phyloP scores from a whole-genome alignment of 2,888 invertebrate species.

The Rhagonycha fulva region DNA sequence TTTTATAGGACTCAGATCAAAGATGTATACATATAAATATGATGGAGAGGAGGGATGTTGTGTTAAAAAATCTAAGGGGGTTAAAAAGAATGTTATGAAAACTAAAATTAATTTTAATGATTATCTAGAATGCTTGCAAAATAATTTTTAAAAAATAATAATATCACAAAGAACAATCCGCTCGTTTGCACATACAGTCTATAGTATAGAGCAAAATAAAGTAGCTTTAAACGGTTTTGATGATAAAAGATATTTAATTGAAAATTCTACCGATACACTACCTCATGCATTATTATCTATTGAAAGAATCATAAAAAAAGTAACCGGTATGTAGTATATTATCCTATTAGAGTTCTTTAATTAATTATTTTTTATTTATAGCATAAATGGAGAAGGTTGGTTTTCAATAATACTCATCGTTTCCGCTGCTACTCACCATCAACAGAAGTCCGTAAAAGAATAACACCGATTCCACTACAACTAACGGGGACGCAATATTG shows the following conservation, averaged over 20 bases:
- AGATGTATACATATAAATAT: conserved; percentile 33
- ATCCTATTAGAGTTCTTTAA: not conserved
- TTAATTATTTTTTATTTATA: not conserved
- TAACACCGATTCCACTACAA: too few relatives aligned
- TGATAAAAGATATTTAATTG: conserved; percentile 31
- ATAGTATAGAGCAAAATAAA: conserved; percentile 28
- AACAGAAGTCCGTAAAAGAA: too few relatives aligned
- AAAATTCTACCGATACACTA: not conserved
- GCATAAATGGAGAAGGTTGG: not conserved
- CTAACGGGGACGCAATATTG: too few relatives aligned
- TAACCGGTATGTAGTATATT: not conserved
- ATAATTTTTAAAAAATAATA: not conserved
- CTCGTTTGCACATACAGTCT: conserved; percentile 27
- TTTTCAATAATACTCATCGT: too few relatives aligned
- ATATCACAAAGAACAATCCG: conserved; percentile 19
- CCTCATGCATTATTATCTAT: conserved; percentile 15
- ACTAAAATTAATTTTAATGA: conserved; percentile 26
- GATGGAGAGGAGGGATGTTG: conserved; percentile 36
- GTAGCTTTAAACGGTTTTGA: conserved; percentile 27
- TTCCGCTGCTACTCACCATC: too few relatives aligned
- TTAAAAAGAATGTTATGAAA: conserved; percentile 21
- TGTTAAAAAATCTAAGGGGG: conserved; percentile 34
- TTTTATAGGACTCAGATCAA: conserved; percentile 41
- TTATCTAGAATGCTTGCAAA: conserved; percentile 24
- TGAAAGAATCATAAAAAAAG: conserved; percentile 3